These are phyloP conservation scores for Sinohyriopsis cumingii DNA, from an alignment of 2,888 invertebrate species.

Conservation along the genomic window DNA sequence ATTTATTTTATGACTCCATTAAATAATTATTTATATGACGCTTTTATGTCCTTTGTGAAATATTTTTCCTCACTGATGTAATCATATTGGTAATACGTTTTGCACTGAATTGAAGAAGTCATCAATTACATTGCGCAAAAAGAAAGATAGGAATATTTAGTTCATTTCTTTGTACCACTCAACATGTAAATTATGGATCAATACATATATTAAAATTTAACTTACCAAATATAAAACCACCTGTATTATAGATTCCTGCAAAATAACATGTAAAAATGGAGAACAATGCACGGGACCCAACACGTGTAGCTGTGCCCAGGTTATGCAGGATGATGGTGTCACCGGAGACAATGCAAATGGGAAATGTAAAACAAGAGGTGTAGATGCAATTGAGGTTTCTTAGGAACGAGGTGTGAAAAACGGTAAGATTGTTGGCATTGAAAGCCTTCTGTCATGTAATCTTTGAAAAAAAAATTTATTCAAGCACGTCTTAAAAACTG, in stretches of 20 bases:
- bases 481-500: too few species aligned
- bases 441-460: too few species aligned
- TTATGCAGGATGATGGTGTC: constrained; percentile 62
- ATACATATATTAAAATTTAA: neutral
- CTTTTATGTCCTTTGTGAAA: too few species aligned
- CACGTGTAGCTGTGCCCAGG: constrained; percentile 59
- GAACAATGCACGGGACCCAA: constrained; percentile 61
- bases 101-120: too few species aligned
- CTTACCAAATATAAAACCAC: neutral
- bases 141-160: too few species aligned
- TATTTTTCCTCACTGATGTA: too few species aligned
- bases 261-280: constrained; percentile 61
- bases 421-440: constrained; percentile 34
- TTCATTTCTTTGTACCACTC: too few species aligned
- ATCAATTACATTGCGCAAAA: too few species aligned
- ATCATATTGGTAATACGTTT: too few species aligned
- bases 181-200: neutral
- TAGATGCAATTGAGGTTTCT: constrained; percentile 86
- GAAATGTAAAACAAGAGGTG: constrained; percentile 90
- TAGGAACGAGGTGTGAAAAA: constrained; percentile 91
- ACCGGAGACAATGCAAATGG: constrained; percentile 73
- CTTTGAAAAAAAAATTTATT: too few species aligned
- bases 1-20: too few species aligned
- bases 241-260: constrained; percentile 81
- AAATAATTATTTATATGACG: too few species aligned